Base-by-base conservation (phyloP, 2,113 vertebrate genomes). In the Gambusia holbrooki region DNA sequence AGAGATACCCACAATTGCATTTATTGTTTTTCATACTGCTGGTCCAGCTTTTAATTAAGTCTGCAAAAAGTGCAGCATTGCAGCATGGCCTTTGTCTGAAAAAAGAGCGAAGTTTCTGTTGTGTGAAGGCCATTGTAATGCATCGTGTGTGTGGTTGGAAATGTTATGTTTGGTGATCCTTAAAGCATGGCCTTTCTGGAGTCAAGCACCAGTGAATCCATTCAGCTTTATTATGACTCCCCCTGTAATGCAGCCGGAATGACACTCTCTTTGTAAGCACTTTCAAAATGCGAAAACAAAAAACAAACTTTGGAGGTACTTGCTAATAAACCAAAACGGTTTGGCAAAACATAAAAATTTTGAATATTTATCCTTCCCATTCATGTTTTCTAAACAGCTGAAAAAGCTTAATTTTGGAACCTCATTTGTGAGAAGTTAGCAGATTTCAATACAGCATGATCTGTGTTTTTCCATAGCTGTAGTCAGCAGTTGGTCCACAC, bases 161-260 rank as follows among this genome's bases (percentile, higher is more conserved):
- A 90, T 80, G 87, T 82, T 86, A 29, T 32, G 62, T 77, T 62
- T 83, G 73, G 73, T 88, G 91, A 92, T 84, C 85, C 91, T 89
- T 81, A 85, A 90, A 90, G 74, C 72, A 80, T 92, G 87, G 76
- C 89, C 88, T 92, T 93, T 91, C 40, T 67, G 64, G 40, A 87
- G 79, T 76, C 78, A 88, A 85, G 88, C 79, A 4, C 81, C 79
- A 77, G 58, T 81, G 82, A 78, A 71, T 79, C 80, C 78, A 62
- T 82, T 82, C 87, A 75, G 73, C 81, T 69, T 67, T 61, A 19
- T 66, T 77, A 33, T 35, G 5, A 62, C 62, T 65, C 76, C 64
- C 63, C 32, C 22, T n/a, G 66, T 72, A 72, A 74, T 82, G 71
- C 70, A 69, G 70, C 78, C 62, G 67, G 54, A 81, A 58, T 48